A percentile compares a stretch with the other conserved stretches of the same genome.
Evolutionary conservation across 2,797 vertebrate species (phyloP).

Genomic region (Rhinogobio ventralis): DNA sequence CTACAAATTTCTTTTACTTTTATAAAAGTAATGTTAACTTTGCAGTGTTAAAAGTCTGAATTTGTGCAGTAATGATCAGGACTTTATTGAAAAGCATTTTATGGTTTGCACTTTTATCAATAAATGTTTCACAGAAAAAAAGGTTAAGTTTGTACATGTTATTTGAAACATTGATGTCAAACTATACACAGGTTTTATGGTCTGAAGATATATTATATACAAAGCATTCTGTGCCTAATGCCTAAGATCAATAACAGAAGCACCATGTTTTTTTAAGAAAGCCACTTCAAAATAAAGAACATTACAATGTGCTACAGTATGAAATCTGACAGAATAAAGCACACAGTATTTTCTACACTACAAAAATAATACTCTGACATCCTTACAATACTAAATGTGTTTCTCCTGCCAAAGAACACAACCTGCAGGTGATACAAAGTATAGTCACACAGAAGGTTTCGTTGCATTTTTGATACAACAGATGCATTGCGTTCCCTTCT

Average conservation of each 20-base stretch:
- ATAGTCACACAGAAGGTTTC: conserved; percentile 6
- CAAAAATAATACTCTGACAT: not conserved
- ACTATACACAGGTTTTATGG: no score
- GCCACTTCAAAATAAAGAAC: not conserved
- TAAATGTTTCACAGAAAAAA: not conserved
- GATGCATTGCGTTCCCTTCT: not conserved
- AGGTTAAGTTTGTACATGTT: no score
- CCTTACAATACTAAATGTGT: conserved; percentile 16
- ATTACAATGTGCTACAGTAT: no score
- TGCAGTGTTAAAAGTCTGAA: not conserved
- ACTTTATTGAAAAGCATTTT: not conserved
- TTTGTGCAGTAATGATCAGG: not conserved
- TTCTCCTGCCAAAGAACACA: conserved; percentile 23
- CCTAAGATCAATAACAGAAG: not conserved
- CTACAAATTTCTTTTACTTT: not conserved
- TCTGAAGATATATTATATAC: no score
- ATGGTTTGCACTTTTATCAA: not conserved
- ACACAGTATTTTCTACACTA: not conserved
- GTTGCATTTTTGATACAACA: conserved; percentile 19
- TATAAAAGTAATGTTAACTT: not conserved
- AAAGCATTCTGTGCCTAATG: no score
- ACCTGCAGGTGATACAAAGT: conserved; percentile 29
- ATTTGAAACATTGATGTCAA: no score
- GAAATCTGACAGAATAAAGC: not conserved
- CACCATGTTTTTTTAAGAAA: not conserved